A percentile compares a stretch with the other conserved stretches of the same genome.
Evolutionary conservation across 2,797 vertebrate genomes (phyloP).

Genomic region (Manis pentadactyla): DNA sequence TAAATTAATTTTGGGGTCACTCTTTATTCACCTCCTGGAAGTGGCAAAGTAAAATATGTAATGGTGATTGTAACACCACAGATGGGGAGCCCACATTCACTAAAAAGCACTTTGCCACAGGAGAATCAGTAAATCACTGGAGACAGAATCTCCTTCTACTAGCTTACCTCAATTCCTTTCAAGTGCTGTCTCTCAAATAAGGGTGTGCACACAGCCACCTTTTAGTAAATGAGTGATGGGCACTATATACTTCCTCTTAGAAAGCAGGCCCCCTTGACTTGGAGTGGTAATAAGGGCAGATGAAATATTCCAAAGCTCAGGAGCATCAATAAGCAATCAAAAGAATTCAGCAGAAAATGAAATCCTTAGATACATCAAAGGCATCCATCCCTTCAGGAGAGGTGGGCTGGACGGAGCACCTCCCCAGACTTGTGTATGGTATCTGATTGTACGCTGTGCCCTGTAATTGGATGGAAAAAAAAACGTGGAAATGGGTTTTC

Average conservation of each 20-base stretch:
- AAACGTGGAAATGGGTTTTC: conserved; percentile 81
- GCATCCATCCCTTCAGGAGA: conserved; percentile 80
- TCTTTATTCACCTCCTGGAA: neutral
- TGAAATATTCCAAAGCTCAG: conserved; percentile 59
- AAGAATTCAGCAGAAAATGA: conserved; percentile 83
- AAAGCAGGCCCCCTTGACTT: conserved; percentile 51
- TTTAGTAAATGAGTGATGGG: conserved; percentile 54
- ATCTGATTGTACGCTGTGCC: conserved; percentile 58
- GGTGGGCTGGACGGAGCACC: conserved; percentile 75
- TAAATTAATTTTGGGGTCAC: neutral
- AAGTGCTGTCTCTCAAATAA: conserved; percentile 46
- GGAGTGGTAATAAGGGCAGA: conserved; percentile 56
- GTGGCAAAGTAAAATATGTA: neutral
- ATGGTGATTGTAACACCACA: neutral
- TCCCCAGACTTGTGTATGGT: conserved; percentile 75
- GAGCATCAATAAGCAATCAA: conserved; percentile 78
- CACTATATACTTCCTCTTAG: conserved; percentile 64
- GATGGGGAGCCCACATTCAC: neutral
- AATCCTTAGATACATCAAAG: conserved; percentile 85
- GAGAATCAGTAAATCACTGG: neutral
- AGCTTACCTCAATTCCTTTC: conserved; percentile 70
- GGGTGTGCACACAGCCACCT: neutral
- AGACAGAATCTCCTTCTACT: conserved; percentile 49
- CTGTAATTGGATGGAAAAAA: conserved; percentile 64
- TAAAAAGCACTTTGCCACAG: neutral